Percentiles rank a stretch among this genome's conserved stretches.
Conservation (phyloP, 2,888 invertebrate species). For the Pterostichus madidus region DNA sequence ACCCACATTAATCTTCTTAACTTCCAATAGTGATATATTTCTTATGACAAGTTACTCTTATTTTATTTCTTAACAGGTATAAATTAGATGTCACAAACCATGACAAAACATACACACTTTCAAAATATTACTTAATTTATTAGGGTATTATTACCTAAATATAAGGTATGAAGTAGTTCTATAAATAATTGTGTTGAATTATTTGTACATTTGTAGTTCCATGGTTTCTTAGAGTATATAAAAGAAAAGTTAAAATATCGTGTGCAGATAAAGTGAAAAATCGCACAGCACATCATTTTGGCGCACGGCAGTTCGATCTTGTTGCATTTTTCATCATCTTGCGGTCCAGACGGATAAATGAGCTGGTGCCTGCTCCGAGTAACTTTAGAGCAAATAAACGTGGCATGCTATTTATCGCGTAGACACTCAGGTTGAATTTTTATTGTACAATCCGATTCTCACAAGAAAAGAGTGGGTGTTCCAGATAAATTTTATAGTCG, state of each 20-base stretch:
- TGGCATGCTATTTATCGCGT: neutral
- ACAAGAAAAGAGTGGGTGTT: neutral
- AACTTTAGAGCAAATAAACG: constrained; percentile 14
- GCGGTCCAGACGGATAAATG: constrained; percentile 28
- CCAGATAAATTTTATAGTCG: neutral
- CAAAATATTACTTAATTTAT: constrained; percentile 7
- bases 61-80: constrained; percentile 12
- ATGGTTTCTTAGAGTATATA: neutral
- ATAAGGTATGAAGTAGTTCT: too few species aligned
- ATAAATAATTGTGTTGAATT: neutral
- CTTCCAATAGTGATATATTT: constrained; percentile 19
- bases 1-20: constrained; percentile 31
- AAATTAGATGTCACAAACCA: neutral
- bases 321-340: constrained; percentile 37
- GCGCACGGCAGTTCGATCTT: neutral
- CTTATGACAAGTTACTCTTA: neutral
- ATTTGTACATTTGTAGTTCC: neutral
- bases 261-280: neutral
- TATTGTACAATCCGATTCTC: constrained; percentile 27
- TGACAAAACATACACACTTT: neutral
- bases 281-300: neutral
- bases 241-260: neutral
- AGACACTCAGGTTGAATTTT: constrained; percentile 31
- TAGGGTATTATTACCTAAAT: neutral
- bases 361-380: constrained; percentile 1